Base-by-base conservation (phyloP, 2,797 vertebrate species). In the Pipistrellus pygmaeus region DNA sequence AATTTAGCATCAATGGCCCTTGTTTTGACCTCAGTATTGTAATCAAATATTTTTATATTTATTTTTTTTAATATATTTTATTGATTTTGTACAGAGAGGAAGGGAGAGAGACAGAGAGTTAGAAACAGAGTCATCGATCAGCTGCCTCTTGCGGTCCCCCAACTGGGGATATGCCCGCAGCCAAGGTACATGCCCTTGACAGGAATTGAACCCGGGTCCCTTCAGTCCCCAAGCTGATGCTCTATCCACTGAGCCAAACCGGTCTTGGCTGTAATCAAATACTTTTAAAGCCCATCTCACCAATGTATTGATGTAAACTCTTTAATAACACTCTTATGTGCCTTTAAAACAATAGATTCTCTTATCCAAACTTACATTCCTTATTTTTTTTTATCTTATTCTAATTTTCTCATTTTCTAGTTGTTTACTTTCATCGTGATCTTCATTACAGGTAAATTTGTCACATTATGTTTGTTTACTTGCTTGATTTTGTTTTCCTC, bases 301-400 rank as follows among this genome's bases (percentile, higher is more conserved):
- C 8, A 60, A 73, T 55, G 51, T 81, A 57, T 51, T 66, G 30
- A n/a, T 57, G 1, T 35, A 30, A 86, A 57, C 20, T 38, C 15
- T 84, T 64, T 10, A 20, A 46, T 27, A 51, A 76, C 1, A 14
- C 5, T 64, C 27, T 78, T 48, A 6, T n/a, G 8, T 73, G 30
- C 18, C 35, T 77, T 76, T 13, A 51, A 88, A 73, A 78, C 88
- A 35, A 30, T 21, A 82, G 8, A 88, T 35, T 20, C 46, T 85
- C 53, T 30, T 86, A 4, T 78, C 18, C 30, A 83, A 73, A 53
- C 3, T 85, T 73, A 64, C 5, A 30, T 62, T 44, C 1, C 11
- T 32, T n/a, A 71, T 35, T 88, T 88, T 82, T 88, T 88, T 82
- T 69, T 75, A 7, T 44, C 85, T 88, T 82, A 44, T 44, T 44